These are phyloP conservation scores for Alsophila aescularia DNA, from an alignment of 2,888 invertebrate genomes.

Conservation along the genomic window DNA sequence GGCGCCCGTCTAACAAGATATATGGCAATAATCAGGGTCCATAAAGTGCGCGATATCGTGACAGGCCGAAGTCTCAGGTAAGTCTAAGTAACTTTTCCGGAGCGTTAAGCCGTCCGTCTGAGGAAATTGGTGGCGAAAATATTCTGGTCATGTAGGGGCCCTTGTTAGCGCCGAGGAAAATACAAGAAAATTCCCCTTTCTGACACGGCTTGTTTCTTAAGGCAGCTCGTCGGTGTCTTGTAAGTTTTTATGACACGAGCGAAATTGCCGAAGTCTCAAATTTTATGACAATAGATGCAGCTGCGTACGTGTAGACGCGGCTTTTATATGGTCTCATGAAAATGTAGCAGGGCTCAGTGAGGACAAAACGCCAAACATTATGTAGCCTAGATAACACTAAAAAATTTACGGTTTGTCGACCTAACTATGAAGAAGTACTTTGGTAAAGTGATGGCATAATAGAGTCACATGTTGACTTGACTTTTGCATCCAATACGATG, in stretches of 20 bases:
- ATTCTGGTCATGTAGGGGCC: slow-evolving; percentile 79
- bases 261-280: slow-evolving; percentile 63
- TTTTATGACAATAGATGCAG: slow-evolving; percentile 69
- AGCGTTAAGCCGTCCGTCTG: slow-evolving; percentile 73
- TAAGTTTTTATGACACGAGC: slow-evolving; percentile 63
- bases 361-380: slow-evolving; percentile 35
- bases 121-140: slow-evolving; percentile 79
- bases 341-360: slow-evolving; percentile 43
- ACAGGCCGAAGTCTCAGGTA: slow-evolving; percentile 67
- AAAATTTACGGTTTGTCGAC: slow-evolving; percentile 30
- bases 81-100: slow-evolving; percentile 72
- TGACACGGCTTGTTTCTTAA: slow-evolving; percentile 68
- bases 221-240: slow-evolving; percentile 55
- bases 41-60: slow-evolving; percentile 67
- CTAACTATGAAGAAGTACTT: slow-evolving; percentile 20
- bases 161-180: slow-evolving; percentile 78
- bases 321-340: slow-evolving; percentile 49
- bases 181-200: slow-evolving; percentile 66
- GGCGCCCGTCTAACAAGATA: slow-evolving; percentile 51
- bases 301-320: slow-evolving; percentile 50
- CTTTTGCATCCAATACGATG: background rate
- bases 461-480: background rate
- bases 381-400: slow-evolving; percentile 34
- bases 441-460: slow-evolving; percentile 16
- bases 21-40: slow-evolving; percentile 52